A percentile compares a stretch with the other conserved stretches of the same genome.
These are phyloP conservation scores for Cheilosia pagana DNA, from an alignment of 2,888 invertebrate genomes.

Conservation along the genomic window DNA sequence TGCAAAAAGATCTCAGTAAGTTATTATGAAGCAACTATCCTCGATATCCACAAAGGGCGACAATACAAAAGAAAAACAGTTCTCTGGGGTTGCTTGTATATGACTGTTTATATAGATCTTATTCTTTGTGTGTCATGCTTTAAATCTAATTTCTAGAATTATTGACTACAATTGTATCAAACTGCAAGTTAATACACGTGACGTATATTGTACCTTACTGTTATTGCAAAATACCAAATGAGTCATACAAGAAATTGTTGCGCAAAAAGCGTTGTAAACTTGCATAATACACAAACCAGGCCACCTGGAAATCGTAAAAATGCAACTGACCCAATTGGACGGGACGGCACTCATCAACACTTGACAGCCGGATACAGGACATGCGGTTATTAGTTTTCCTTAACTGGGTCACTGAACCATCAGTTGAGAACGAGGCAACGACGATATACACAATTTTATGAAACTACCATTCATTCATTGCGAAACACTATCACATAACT, in stretches of 20 bases:
- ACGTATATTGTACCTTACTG: background rate
- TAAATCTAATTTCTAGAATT: no score
- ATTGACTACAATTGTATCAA: no score
- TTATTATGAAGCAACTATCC: no score
- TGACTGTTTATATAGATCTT: no score
- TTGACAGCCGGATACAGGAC: conserved; percentile 26
- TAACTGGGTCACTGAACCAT: conserved; percentile 63
- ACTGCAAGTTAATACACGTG: no score
- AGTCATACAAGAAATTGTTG: conserved; percentile 13
- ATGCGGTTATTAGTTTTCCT: conserved; percentile 19
- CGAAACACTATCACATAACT: conserved; percentile 69
- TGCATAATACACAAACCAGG: background rate
- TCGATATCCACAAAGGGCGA: no score
- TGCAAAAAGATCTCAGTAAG: no score
- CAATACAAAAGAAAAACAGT: no score
- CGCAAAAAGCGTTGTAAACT: background rate
- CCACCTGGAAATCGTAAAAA: conserved; percentile 9
- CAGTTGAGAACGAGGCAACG: conserved; percentile 5
- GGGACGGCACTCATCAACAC: conserved; percentile 30
- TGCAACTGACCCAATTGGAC: conserved; percentile 49
- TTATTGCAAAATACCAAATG: background rate
- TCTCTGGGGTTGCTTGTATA: no score
- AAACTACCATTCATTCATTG: background rate
- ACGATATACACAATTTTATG: no score
- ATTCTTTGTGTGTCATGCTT: no score